A percentile compares a stretch with the other conserved stretches of the same genome.
phyloP scores from a whole-genome alignment of 2,113 vertebrate species.

The Bubalus kerabau region DNA sequence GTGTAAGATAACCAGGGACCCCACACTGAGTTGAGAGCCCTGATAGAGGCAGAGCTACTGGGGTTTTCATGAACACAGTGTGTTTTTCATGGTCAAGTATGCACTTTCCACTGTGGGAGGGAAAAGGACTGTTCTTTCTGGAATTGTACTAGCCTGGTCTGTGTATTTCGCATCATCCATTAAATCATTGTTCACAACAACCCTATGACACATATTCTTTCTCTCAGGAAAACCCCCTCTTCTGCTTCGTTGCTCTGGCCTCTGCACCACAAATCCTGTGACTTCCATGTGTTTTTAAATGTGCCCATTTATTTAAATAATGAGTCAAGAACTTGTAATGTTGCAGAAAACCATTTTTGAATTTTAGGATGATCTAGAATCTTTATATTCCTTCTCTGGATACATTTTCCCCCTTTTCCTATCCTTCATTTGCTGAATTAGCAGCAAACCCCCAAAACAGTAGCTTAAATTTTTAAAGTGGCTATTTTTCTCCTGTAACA shows the following conservation, averaged over 20 bases:
- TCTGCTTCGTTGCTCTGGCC: not conserved
- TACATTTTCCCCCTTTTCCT: not conserved
- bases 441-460: not conserved
- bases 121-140: not conserved
- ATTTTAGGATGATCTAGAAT: not conserved
- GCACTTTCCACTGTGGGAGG: rapidly evolving
- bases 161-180: rapidly evolving
- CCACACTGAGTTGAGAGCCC: not conserved
- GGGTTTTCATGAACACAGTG: not conserved
- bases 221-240: not conserved
- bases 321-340: not conserved
- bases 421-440: not conserved
- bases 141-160: not conserved
- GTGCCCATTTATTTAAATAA: not conserved
- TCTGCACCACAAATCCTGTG: not conserved
- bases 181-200: not conserved
- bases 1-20: not conserved
- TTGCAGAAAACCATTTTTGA: not conserved
- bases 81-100: not conserved
- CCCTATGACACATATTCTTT: rapidly evolving
- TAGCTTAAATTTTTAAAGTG: not conserved
- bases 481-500: not conserved
- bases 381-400: not conserved
- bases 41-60: not conserved
- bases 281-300: not conserved